phyloP scores from a whole-genome alignment of 1,140 invertebrate species.

The Glossosoma conforme region DNA sequence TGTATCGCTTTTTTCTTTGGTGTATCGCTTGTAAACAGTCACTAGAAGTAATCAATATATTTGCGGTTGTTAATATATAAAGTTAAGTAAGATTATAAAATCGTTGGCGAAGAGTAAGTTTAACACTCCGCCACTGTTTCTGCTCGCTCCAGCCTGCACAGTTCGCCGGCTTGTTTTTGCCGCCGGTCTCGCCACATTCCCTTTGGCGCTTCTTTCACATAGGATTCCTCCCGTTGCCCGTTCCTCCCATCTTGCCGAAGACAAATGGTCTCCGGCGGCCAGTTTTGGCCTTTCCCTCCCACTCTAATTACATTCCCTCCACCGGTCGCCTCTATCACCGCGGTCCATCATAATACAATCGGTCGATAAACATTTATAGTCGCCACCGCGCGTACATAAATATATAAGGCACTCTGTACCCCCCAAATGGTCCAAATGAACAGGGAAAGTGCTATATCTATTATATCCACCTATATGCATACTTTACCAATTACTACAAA shows the following conservation, averaged over 20 bases:
- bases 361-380: slow-evolving; percentile 28
- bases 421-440: too few relatives aligned
- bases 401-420: too few relatives aligned
- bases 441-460: too few relatives aligned
- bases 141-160: slow-evolving; percentile 32
- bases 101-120: too few relatives aligned
- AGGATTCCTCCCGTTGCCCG: slow-evolving; percentile 48
- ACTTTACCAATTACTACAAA: too few relatives aligned
- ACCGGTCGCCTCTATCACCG: slow-evolving; percentile 25
- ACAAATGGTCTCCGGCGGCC: slow-evolving; percentile 44
- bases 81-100: too few relatives aligned
- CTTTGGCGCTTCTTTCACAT: slow-evolving; percentile 46
- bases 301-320: slow-evolving; percentile 24
- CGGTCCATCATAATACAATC: slow-evolving; percentile 26
- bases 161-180: slow-evolving; percentile 42
- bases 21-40: too few relatives aligned
- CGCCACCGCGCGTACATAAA: slow-evolving; percentile 3
- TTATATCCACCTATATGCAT: too few relatives aligned
- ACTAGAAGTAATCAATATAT: too few relatives aligned
- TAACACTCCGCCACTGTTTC: slow-evolving; percentile 10
- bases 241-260: slow-evolving; percentile 40
- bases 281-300: slow-evolving; percentile 27
- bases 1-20: too few relatives aligned
- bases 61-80: too few relatives aligned
- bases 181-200: slow-evolving; percentile 49